A percentile compares a stretch with the other conserved stretches of the same genome.
phyloP scores from a whole-genome alignment of 2,888 invertebrate genomes.

The Zygothrica quintamaculata region DNA sequence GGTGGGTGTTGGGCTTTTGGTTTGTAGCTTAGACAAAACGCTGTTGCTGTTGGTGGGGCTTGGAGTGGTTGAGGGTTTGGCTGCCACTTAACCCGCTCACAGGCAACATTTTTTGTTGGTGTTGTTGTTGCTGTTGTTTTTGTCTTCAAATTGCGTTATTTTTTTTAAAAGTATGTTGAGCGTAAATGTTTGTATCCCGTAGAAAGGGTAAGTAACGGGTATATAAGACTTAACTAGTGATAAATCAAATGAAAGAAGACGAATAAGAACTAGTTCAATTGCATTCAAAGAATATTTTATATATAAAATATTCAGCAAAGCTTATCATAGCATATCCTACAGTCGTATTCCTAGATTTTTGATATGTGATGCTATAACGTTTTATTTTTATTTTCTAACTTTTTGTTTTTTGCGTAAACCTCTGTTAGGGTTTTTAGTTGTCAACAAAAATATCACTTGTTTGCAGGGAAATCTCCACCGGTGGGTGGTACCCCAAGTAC shows the following conservation, averaged over 20 bases:
- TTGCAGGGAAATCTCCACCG: slow-evolving; percentile 68
- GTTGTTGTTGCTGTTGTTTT: slow-evolving; percentile 34
- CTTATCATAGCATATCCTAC: background rate
- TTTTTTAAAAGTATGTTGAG: slow-evolving; percentile 47
- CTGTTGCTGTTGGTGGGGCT: background rate
- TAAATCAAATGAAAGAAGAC: background rate
- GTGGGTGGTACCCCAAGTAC: slow-evolving; percentile 7
- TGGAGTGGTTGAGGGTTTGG: background rate
- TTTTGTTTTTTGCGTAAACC: slow-evolving; percentile 22
- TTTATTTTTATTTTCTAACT: no score
- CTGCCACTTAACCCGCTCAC: slow-evolving; percentile 52
- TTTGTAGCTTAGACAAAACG: slow-evolving; percentile 4
- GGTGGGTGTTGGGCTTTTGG: no score
- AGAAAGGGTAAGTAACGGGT: background rate
- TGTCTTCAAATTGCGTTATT: slow-evolving; percentile 27
- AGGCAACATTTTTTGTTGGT: slow-evolving; percentile 29
- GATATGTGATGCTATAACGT: no score
- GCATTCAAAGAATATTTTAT: no score
- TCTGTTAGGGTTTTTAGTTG: slow-evolving; percentile 58
- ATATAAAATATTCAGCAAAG: no score
- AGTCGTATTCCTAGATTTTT: slow-evolving; percentile 1
- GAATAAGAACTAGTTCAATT: no score
- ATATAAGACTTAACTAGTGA: background rate
- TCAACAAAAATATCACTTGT: slow-evolving; percentile 81
- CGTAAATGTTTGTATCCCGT: slow-evolving; percentile 35